phyloP scores from a whole-genome alignment of 2,113 vertebrate species.

The Rhinoderma darwinii region DNA sequence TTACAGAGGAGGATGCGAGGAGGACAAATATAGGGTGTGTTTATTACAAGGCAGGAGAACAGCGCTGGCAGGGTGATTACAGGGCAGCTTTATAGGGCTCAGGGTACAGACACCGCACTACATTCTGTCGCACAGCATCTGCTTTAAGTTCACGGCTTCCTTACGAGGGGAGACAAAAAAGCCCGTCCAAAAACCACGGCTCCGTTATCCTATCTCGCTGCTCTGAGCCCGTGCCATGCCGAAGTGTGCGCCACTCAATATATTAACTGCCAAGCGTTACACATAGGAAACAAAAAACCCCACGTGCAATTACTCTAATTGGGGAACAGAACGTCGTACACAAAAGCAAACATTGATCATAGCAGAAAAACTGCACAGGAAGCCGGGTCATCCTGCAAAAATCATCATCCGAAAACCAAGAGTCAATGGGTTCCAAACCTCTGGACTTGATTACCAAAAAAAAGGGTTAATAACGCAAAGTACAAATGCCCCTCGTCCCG shows the following conservation, averaged over 20 bases:
- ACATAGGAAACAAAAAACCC: conserved; percentile 45
- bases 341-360: conserved; percentile 13
- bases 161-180: conserved; percentile 28
- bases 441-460: neutral
- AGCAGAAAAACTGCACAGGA: neutral
- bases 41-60: conserved; percentile 81
- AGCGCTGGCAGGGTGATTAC: conserved; percentile 79
- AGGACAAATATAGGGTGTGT: conserved; percentile 81
- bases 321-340: neutral
- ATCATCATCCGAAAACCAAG: neutral
- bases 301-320: conserved; percentile 45
- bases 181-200: conserved; percentile 41
- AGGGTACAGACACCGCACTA: conserved; percentile 34
- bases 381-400: conserved; percentile 13
- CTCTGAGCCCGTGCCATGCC: conserved; percentile 51
- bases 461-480: neutral
- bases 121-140: conserved; percentile 40
- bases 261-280: conserved; percentile 23
- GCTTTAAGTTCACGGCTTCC: conserved; percentile 52
- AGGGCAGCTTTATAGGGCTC: conserved; percentile 67
- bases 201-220: conserved; percentile 45
- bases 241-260: conserved; percentile 11
- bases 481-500: neutral
- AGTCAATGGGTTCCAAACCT: conserved; percentile 20
- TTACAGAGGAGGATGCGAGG: conserved; percentile 79